These are phyloP conservation scores for Diorhabda sublineata DNA, from an alignment of 1,140 invertebrate species.

Conservation along the genomic window DNA sequence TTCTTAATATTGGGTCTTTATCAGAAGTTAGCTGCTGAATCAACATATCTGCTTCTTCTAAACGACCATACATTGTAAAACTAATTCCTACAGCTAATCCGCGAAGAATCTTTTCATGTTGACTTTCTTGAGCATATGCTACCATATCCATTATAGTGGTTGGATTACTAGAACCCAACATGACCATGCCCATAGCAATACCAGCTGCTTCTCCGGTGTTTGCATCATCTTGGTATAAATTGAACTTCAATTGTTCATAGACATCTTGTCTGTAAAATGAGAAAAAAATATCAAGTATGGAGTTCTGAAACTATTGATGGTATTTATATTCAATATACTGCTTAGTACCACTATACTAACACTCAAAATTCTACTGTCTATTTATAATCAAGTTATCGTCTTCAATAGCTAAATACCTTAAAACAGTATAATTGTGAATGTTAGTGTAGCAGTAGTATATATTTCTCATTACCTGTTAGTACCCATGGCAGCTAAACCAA, in stretches of 20 bases:
- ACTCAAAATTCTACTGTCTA: too few species aligned
- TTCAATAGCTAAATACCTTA: too few species aligned
- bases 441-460: too few species aligned
- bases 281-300: neutral
- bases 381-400: too few species aligned
- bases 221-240: conserved; percentile 97
- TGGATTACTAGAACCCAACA: conserved; percentile 90
- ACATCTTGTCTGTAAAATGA: conserved; percentile 63
- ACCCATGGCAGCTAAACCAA: conserved; percentile 97
- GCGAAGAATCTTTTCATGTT: conserved; percentile 97
- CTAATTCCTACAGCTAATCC: conserved; percentile 94
- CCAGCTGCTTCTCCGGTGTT: conserved; percentile 97
- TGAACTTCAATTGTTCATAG: conserved; percentile 94
- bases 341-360: too few species aligned
- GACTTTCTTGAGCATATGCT: conserved; percentile 73
- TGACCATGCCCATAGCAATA: conserved; percentile 97
- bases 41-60: conserved; percentile 94
- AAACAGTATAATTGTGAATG: too few species aligned
- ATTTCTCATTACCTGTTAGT: conserved; percentile 63
- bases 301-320: neutral
- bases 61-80: conserved; percentile 92
- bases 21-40: conserved; percentile 81
- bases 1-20: conserved; percentile 81
- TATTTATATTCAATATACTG: too few species aligned
- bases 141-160: conserved; percentile 94